Percentiles rank a stretch among this genome's conserved stretches.
Conservation (phyloP, 1,140 invertebrate species). For the Maconellicoccus hirsutus region DNA sequence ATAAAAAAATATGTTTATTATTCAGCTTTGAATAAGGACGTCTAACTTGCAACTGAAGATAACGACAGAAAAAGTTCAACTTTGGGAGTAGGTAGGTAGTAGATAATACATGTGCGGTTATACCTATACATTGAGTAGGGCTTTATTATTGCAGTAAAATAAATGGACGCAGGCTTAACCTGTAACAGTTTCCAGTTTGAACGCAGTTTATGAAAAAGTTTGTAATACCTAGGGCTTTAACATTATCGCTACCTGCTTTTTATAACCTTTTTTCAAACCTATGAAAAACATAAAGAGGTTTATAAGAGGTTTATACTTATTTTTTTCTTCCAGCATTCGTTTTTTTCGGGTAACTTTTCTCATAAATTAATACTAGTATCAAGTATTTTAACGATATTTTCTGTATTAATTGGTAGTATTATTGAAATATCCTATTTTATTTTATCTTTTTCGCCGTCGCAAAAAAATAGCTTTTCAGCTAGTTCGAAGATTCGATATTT, state of each 20-base stretch:
- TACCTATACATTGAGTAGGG: neutral
- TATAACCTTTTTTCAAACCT: neutral
- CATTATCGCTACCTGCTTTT: neutral
- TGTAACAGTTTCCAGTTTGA: constrained; percentile 8
- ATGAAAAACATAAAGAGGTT: neutral
- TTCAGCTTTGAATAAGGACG: neutral
- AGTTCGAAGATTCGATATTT: too few species aligned
- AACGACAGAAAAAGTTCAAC: neutral
- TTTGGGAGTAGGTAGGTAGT: too few species aligned
- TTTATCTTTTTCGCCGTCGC: too few species aligned
- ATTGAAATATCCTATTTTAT: too few species aligned
- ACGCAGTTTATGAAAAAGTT: neutral
- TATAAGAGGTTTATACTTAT: neutral
- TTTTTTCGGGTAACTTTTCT: neutral
- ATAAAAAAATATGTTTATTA: neutral
- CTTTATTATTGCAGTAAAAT: constrained; percentile 9
- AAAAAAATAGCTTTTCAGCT: too few species aligned
- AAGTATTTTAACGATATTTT: too few species aligned
- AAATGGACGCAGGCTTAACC: constrained; percentile 2
- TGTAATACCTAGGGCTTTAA: constrained; percentile 3
- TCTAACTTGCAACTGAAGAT: neutral
- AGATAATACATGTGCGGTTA: neutral
- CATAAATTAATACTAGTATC: too few species aligned
- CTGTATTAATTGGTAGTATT: too few species aligned
- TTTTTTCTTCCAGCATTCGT: neutral